Evolutionary conservation across 2,888 invertebrate genomes (phyloP).

Genomic region (Apoda limacodes): DNA sequence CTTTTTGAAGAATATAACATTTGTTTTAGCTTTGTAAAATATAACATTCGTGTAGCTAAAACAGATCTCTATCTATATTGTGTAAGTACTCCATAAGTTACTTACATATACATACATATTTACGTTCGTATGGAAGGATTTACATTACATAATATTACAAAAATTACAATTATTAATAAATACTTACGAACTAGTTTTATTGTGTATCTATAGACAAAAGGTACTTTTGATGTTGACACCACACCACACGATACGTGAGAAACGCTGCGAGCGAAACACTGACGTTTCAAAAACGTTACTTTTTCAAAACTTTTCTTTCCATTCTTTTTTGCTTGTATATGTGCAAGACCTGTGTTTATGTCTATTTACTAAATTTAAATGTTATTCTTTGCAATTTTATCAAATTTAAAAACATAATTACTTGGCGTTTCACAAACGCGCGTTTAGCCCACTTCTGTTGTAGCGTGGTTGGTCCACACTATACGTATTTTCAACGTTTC

Average conservation of each 20-base stretch:
- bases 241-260: conserved; percentile 24
- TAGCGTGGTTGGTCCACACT: too few species aligned
- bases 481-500: too few species aligned
- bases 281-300: conserved; percentile 5
- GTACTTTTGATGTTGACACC: conserved; percentile 55
- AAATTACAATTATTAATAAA: conserved; percentile 58
- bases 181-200: too few species aligned
- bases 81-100: too few species aligned
- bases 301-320: too few species aligned
- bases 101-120: too few species aligned
- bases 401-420: not conserved
- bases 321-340: too few species aligned
- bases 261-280: conserved; percentile 50
- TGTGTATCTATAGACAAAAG: conserved; percentile 59
- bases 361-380: conserved; percentile 1
- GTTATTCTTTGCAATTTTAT: not conserved
- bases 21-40: conserved; percentile 31
- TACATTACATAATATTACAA: conserved; percentile 48
- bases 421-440: conserved; percentile 38
- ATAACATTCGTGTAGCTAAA: too few species aligned
- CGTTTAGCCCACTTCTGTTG: conserved; percentile 31
- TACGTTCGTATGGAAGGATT: conserved; percentile 38
- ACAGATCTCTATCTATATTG: too few species aligned
- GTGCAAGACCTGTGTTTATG: too few species aligned
- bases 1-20: conserved; percentile 58